These are phyloP conservation scores for Drosophila lowei DNA, from an alignment of 1,140 invertebrate species.

Conservation along the genomic window DNA sequence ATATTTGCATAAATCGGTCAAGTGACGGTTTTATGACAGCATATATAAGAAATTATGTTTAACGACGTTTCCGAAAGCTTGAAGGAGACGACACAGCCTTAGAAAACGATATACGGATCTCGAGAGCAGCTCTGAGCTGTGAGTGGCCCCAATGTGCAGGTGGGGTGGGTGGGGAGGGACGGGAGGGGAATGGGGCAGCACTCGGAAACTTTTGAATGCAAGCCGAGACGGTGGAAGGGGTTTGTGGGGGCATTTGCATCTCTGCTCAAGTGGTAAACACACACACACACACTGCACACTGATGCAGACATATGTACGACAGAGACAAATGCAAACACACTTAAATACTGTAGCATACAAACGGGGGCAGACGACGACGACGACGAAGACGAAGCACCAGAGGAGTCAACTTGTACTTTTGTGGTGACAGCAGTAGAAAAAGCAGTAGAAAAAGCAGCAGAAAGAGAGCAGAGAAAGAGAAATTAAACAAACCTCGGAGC, in stretches of 20 bases:
- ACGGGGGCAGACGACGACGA: conserved; percentile 68
- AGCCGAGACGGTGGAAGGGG: conserved; percentile 44
- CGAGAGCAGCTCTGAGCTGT: conserved; percentile 26
- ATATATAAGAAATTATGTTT: conserved; percentile 51
- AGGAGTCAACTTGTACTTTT: conserved; percentile 55
- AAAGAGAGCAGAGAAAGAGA: conserved; percentile 1
- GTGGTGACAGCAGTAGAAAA: conserved; percentile 17
- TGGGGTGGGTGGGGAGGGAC: not conserved
- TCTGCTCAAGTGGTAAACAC: conserved; percentile 65
- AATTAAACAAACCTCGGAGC: conserved; percentile 9
- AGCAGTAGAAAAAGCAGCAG: conserved; percentile 1
- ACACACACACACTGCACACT: conserved; percentile 23
- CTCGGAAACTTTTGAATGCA: conserved; percentile 62
- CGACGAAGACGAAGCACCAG: conserved; percentile 49
- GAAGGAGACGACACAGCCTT: conserved; percentile 28
- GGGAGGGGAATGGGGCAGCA: conserved; percentile 31
- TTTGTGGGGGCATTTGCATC: conserved; percentile 38
- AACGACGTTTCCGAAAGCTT: conserved; percentile 43
- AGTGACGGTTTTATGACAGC: conserved; percentile 46
- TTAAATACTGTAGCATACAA: conserved; percentile 76
- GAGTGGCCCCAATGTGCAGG: conserved; percentile 50
- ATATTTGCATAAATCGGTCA: conserved; percentile 58
- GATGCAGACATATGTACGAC: conserved; percentile 11
- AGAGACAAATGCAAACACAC: conserved; percentile 23
- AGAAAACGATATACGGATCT: conserved; percentile 61